phyloP scores from a whole-genome alignment of 2,888 invertebrate species.

The Andrena praecox region DNA sequence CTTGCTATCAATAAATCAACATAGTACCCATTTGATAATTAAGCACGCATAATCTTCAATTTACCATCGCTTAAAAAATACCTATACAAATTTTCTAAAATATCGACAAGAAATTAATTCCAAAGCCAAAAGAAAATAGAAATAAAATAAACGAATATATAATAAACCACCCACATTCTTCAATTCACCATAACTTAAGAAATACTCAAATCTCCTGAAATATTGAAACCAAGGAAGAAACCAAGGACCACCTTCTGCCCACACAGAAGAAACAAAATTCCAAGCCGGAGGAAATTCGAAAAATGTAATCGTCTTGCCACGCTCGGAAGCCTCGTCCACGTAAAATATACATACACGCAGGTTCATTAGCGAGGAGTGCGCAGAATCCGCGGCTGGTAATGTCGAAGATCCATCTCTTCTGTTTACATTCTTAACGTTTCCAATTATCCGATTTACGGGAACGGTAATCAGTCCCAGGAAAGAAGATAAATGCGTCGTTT shows the following conservation, averaged over 20 bases:
- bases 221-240: background rate
- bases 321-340: no score
- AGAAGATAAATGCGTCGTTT: slow-evolving; percentile 59
- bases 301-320: background rate
- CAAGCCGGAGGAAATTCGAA: background rate
- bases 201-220: no score
- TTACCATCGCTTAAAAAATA: no score
- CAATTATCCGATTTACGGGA: slow-evolving; percentile 53
- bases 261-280: background rate
- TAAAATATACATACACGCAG: background rate
- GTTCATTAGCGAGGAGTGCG: slow-evolving; percentile 34
- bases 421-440: slow-evolving; percentile 41
- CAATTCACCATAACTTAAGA: no score
- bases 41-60: no score
- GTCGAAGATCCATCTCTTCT: slow-evolving; percentile 20
- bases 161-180: no score
- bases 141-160: no score
- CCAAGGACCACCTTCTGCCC: background rate
- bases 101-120: no score
- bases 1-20: no score
- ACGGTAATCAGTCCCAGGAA: slow-evolving; percentile 62
- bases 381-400: slow-evolving; percentile 19
- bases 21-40: no score
- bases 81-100: no score
- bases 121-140: no score